Base-by-base conservation (phyloP, 2,113 vertebrate species). In the Pao palembangensis region DNA sequence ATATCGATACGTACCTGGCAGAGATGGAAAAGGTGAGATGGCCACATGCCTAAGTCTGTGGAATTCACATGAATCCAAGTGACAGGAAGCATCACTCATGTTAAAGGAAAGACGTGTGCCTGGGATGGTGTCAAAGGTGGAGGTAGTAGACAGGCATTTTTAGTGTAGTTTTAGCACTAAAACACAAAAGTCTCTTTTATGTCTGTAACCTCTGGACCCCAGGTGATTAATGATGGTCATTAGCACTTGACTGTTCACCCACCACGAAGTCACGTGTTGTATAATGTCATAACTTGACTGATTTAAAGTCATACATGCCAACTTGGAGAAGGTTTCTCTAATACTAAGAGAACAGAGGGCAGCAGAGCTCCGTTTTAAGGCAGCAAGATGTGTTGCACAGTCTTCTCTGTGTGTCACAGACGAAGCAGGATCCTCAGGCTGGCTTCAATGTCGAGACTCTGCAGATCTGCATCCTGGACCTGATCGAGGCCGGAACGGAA, bases 401-500 rank as follows among this genome's bases (percentile, higher is more conserved):
- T 47, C 2, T 47, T 19, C 16, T 44, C 43, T 44, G 13, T 43
- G 42, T 44, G 13, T 44, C 43, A 49, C 46, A 88, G 83, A 79
- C 65, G 10, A 69, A 66, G 65, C 47, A 49, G 51, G 75, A 89
- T 31, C 61, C 62, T 1, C 8, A 51, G 6, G 76, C 74, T 31
- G 85, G 82, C 6, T 96, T 93, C 75, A 88, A 89, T 0, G 82
- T 90, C 2, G 91, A 89, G 15, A 90, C 91, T 47, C 43, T 94
- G 61, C 60, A 91, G 3, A 79, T 93, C 47, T 93, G 91, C 55
- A 85, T 75, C 6, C 89, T 96, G 0, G 95, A 98, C 80, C 87
- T 98, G 73, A 82, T 96, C 46, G 93, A 96, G 82, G 96, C 95
- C 0, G 95, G 95, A 4, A 96, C 94, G 3, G 95, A 98, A 86